Percentiles rank a stretch among this genome's conserved stretches.
These are phyloP conservation scores for Hipposideros armiger DNA, from an alignment of 2,113 vertebrate species.

Conservation along the genomic window DNA sequence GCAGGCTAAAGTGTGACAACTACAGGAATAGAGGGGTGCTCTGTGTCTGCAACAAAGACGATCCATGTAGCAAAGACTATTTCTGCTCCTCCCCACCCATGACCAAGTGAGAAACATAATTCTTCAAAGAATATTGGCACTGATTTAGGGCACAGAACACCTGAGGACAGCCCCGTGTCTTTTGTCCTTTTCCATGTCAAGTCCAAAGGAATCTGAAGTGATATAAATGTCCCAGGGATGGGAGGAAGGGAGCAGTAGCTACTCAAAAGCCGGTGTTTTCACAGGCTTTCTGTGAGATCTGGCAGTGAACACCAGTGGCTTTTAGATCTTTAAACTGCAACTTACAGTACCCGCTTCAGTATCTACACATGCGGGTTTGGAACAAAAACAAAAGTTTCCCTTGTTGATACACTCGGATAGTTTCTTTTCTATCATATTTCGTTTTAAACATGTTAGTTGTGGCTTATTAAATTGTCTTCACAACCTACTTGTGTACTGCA, in stretches of 20 bases:
- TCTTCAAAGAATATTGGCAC: neutral
- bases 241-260: neutral
- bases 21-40: neutral
- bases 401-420: neutral
- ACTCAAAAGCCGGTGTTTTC: no score
- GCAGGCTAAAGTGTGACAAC: neutral
- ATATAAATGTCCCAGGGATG: neutral
- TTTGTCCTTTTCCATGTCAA: neutral
- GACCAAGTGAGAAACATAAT: neutral
- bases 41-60: neutral
- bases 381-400: neutral
- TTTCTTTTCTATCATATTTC: neutral
- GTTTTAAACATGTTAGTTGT: neutral
- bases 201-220: neutral
- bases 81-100: no score
- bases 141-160: neutral
- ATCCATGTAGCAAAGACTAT: fast-evolving
- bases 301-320: neutral
- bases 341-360: neutral
- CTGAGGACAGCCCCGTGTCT: neutral
- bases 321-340: neutral
- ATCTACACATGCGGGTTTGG: neutral
- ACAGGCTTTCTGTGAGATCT: neutral
- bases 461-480: neutral
- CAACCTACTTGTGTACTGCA: neutral